Evolutionary conservation across 2,113 vertebrate genomes (phyloP).

Genomic region (Pluvianellus socialis): DNA sequence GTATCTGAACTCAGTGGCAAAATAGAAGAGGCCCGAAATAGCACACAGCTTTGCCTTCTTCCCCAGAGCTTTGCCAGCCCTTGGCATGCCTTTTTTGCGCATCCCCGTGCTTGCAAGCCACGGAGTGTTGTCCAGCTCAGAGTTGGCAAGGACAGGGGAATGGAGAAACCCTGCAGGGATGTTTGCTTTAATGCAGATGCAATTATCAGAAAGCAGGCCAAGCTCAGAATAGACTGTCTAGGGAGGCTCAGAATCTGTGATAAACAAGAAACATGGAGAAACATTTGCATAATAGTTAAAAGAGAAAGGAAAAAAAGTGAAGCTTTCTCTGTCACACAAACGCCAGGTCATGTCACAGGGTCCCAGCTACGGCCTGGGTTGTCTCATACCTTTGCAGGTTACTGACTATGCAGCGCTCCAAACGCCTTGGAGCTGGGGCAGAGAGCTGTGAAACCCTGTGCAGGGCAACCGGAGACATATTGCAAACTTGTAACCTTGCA

Average conservation of each 20-base stretch:
- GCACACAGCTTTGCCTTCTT: background rate
- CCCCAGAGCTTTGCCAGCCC: background rate
- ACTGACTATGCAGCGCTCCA: background rate
- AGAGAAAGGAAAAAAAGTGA: background rate
- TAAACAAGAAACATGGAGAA: constrained; percentile 25
- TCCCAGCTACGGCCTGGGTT: background rate
- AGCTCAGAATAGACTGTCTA: constrained; percentile 40
- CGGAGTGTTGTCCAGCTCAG: background rate
- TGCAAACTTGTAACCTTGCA: background rate
- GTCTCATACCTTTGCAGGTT: background rate
- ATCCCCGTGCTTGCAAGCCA: background rate
- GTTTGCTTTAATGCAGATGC: constrained; percentile 58
- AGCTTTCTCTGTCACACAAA: background rate
- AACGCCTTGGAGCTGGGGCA: background rate
- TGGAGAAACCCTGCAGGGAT: constrained; percentile 44
- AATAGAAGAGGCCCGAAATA: background rate
- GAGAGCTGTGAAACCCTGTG: background rate
- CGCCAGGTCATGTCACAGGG: accelerated
- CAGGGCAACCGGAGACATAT: background rate
- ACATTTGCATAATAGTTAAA: background rate
- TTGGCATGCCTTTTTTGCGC: background rate
- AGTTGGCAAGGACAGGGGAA: constrained; percentile 16
- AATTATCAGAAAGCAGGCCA: constrained; percentile 59
- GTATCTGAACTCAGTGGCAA: background rate
- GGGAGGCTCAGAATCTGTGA: background rate